Evolutionary conservation across 92 coral and sea anemone genomes (phyloP).

Genomic region (Virgularia gustaviana): DNA sequence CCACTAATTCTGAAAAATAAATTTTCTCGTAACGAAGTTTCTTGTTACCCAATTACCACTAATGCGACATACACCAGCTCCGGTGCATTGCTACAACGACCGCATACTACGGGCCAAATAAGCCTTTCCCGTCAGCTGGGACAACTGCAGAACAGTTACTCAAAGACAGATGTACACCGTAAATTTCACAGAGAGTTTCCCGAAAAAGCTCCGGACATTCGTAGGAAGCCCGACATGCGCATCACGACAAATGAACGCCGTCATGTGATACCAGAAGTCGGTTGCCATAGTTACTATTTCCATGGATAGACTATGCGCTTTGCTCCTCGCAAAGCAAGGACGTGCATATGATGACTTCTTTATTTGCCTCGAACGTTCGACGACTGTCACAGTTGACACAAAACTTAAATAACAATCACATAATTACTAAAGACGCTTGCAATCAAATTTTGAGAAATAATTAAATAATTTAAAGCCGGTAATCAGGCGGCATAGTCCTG

Average conservation of each 20-base stretch:
- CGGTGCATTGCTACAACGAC: constrained; percentile 56
- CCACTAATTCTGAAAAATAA: constrained; percentile 52
- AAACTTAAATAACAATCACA: too few species aligned
- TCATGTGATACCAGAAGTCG: constrained; percentile 83
- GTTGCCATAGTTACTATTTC: constrained; percentile 81
- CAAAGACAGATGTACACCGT: constrained; percentile 76
- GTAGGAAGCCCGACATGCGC: constrained; percentile 84
- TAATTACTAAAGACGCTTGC: too few species aligned
- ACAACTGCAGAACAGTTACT: constrained; percentile 70
- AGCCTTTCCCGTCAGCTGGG: constrained; percentile 73
- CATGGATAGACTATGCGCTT: constrained; percentile 51
- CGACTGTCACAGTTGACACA: too few species aligned
- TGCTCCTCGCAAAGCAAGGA: background rate
- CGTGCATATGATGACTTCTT: too few species aligned
- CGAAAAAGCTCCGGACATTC: constrained; percentile 93
- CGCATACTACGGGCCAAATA: constrained; percentile 24
- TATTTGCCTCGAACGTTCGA: too few species aligned
- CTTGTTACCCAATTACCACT: constrained; percentile 70
- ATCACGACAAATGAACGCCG: constrained; percentile 92
- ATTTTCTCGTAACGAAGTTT: constrained; percentile 59
- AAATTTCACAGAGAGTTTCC: constrained; percentile 87
- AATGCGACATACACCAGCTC: constrained; percentile 71
- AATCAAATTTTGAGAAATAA: too few species aligned
- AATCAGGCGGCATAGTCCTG: too few species aligned
- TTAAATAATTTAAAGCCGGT: too few species aligned